Evolutionary conservation across 2,113 vertebrate species (phyloP).

Genomic region (Centrocercus urophasianus): DNA sequence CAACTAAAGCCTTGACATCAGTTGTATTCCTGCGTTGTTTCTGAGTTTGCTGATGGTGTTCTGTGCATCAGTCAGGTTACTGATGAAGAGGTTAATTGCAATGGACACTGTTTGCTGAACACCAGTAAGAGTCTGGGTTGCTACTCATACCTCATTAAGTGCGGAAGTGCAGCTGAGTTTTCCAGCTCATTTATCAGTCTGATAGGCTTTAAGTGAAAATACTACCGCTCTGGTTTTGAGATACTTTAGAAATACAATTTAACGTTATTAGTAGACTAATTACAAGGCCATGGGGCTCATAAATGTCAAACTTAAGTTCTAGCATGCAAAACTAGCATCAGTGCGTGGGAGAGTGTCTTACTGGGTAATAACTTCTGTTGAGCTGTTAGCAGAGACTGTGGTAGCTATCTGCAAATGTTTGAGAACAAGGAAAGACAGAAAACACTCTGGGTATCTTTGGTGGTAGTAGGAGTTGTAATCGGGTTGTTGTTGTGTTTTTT

Average conservation of each 20-base stretch:
- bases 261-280: not conserved
- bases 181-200: not conserved
- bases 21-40: not conserved
- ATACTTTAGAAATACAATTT: not conserved
- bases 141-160: not conserved
- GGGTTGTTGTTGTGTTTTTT: not conserved
- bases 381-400: not conserved
- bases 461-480: not conserved
- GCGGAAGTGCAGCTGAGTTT: not conserved
- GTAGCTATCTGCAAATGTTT: not conserved
- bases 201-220: not conserved
- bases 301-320: not conserved
- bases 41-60: not conserved
- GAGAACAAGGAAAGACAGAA: not conserved
- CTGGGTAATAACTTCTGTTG: not conserved
- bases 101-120: not conserved
- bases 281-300: not conserved
- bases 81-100: not conserved
- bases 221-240: not conserved
- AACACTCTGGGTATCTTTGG: not conserved
- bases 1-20: rapidly evolving
- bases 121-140: not conserved
- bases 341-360: not conserved
- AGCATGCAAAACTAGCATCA: not conserved
- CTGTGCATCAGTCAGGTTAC: not conserved